These are phyloP conservation scores for Gambelia wislizenii DNA, from an alignment of 2,797 vertebrate genomes.

Conservation along the genomic window DNA sequence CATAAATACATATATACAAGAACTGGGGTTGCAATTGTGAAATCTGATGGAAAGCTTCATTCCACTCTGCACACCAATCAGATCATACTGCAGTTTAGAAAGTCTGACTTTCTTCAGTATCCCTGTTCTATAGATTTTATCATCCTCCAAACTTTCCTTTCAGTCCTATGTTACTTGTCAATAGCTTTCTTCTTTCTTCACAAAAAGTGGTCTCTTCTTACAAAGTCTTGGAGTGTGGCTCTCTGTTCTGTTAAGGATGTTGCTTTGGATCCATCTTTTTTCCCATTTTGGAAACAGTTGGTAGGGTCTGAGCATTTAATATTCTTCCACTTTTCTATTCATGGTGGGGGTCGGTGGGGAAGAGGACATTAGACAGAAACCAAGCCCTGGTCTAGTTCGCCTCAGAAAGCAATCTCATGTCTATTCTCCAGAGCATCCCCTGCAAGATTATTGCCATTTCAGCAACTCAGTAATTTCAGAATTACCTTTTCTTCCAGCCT, in stretches of 20 bases:
- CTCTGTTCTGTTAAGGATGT: not conserved
- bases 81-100: not conserved
- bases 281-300: constrained; percentile 1
- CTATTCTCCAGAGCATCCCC: constrained; percentile 43
- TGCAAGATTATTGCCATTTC: constrained; percentile 63
- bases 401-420: constrained; percentile 40
- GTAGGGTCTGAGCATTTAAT: not conserved
- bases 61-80: not conserved
- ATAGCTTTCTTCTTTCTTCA: not conserved
- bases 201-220: not conserved
- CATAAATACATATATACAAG: not conserved
- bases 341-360: not conserved
- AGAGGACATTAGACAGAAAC: constrained; percentile 15
- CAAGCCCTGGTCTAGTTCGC: constrained; percentile 38
- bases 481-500: constrained; percentile 63
- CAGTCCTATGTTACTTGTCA: not conserved
- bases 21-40: not conserved
- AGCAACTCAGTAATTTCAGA: constrained; percentile 69
- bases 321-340: constrained; percentile 28
- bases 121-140: not conserved
- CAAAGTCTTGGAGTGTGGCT: not conserved
- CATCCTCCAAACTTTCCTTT: not conserved
- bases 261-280: not conserved
- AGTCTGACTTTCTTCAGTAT: too few species aligned
- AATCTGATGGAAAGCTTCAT: not conserved